phyloP scores from a whole-genome alignment of 2,797 vertebrate species.

The Aselliscus stoliczkanus region DNA sequence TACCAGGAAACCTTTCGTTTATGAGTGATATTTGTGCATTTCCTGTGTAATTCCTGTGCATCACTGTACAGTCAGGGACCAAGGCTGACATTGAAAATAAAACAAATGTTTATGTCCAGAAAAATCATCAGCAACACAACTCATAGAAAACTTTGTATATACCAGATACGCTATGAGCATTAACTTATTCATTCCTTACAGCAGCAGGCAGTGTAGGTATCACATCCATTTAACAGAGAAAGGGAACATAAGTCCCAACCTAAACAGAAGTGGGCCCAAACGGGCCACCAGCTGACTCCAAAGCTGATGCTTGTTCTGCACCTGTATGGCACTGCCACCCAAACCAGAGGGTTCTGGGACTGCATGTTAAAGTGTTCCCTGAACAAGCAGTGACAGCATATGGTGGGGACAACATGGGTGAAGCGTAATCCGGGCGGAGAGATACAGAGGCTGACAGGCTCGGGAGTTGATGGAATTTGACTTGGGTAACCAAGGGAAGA shows the following conservation, averaged over 20 bases:
- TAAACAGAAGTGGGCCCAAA: not conserved
- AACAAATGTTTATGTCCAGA: not conserved
- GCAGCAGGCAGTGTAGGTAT: not conserved
- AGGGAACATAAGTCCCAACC: not conserved
- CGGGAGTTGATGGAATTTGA: not conserved
- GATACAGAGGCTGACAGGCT: not conserved
- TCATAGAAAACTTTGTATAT: not conserved
- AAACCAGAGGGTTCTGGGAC: not conserved
- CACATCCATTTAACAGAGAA: not conserved
- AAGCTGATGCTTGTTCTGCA: not conserved
- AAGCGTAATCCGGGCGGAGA: not conserved
- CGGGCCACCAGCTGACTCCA: not conserved
- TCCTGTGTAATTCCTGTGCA: rapidly evolving
- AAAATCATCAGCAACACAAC: not conserved
- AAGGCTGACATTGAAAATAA: not conserved
- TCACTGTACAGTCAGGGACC: not conserved
- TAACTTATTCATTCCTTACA: not conserved
- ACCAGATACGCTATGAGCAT: not conserved
- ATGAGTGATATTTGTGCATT: not conserved
- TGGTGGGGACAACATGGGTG: too few species aligned
- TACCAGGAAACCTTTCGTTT: not conserved
- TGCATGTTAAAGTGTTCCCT: not conserved
- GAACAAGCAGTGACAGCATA: not conserved
- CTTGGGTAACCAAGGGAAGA: not conserved
- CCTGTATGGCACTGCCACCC: not conserved